Base-by-base conservation (phyloP, 2,113 vertebrate genomes). In the Tauraco erythrolophus region DNA sequence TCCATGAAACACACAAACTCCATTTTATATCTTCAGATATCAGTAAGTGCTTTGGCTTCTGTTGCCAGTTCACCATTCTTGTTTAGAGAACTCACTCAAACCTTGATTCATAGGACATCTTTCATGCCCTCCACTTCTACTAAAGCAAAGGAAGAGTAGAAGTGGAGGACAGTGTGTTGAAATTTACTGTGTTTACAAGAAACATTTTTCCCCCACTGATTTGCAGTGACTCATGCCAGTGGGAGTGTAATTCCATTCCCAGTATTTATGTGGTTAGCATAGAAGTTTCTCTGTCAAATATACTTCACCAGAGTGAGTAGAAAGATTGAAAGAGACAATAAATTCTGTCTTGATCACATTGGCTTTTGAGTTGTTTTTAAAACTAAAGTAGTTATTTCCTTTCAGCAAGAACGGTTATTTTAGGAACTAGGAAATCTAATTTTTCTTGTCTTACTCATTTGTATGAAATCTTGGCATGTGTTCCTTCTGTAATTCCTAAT, bases 231-330 rank as follows among this genome's bases (percentile, higher is more conserved):
- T 88, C 64, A 89, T 90, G 61, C 10, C 74, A 76, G 60, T 51
- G 68, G 53, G 46, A 95, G 11, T 56, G 61, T 87, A 86, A 95
- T 96, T 95, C 84, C 54, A 84, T 94, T 94, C 46, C 58, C 2
- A 4, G 43, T 91, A 84, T 87, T 94, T 94, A 92, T 68, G 48
- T 33, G 56, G 77, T 78, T 79, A 89, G 50, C 37, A 68, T 30
- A 58, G 54, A 88, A 88, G 45, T 76, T 92, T 64, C 65, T 95
- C n/a, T 92, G 80, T 89, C 91, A 94, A 87, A 85, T 83, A 30
- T 28, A 68, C 62, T 77, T 95, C 81, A 24, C 37, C 22, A 80
- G 53, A 89, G 22, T 48, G 33, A 82, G 28, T 25, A 78, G 56
- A 76, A 86, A 82, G 54, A 78, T 64, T 95, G 48, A 51, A 83